Percentiles rank a stretch among this genome's conserved stretches.
These are phyloP conservation scores for Phalloptychus januarius DNA, from an alignment of 2,797 vertebrate species.

Conservation along the genomic window DNA sequence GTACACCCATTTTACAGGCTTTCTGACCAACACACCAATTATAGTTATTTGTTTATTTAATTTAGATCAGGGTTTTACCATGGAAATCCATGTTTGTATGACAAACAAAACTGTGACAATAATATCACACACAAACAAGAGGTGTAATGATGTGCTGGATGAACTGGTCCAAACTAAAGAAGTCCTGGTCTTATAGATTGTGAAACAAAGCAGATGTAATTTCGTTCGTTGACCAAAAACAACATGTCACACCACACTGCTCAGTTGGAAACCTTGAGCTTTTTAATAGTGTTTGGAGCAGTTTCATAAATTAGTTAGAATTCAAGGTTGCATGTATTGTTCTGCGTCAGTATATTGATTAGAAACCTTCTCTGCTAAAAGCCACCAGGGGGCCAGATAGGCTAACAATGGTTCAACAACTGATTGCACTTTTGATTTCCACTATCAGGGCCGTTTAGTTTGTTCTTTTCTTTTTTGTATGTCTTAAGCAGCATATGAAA, in stretches of 20 bases:
- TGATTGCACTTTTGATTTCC: constrained; percentile 12
- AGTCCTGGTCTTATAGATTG: not conserved
- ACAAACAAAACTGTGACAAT: not conserved
- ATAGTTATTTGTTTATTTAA: too few relatives aligned
- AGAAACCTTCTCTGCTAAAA: not conserved
- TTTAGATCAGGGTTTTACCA: not conserved
- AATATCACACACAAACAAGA: not conserved
- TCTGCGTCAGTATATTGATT: not conserved
- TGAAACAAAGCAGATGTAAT: not conserved
- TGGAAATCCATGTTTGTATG: not conserved
- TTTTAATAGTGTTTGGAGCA: not conserved
- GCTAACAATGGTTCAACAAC: constrained; percentile 24
- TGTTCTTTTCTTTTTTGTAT: constrained; percentile 3
- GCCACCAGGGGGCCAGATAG: constrained; percentile 61
- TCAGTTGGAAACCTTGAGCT: not conserved
- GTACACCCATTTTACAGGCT: not conserved
- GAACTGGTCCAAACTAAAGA: not conserved
- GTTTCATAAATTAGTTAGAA: too few relatives aligned
- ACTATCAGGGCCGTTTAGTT: not conserved
- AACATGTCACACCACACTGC: not conserved
- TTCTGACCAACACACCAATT: not conserved
- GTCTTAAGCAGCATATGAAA: not conserved
- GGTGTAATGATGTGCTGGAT: too few relatives aligned
- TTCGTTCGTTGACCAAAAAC: not conserved
- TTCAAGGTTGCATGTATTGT: not conserved